Conservation (phyloP, 2,888 invertebrate species). For the Chalcis sispes region DNA sequence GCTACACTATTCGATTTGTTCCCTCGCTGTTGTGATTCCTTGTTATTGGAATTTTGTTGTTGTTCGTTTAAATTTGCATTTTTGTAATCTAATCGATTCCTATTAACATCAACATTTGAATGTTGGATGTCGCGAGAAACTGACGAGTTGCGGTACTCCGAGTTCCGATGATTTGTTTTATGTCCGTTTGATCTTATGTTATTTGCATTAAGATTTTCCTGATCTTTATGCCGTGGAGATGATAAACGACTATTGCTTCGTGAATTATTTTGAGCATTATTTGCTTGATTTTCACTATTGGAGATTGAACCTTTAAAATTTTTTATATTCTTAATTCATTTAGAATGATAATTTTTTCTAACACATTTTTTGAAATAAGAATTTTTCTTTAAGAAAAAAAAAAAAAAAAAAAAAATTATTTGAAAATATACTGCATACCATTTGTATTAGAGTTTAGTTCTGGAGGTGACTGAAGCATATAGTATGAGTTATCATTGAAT, state of each 20-base stretch:
- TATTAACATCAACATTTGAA: constrained; percentile 37
- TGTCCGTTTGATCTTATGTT: constrained; percentile 36
- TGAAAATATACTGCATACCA: constrained; percentile 15
- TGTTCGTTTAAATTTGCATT: constrained; percentile 40
- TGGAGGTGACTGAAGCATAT: constrained; percentile 37
- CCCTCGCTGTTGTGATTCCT: constrained; percentile 52
- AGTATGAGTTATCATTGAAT: constrained; percentile 49
- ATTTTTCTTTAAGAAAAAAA: not conserved
- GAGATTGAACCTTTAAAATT: constrained; percentile 6
- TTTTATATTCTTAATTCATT: not conserved
- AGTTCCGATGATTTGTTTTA: constrained; percentile 39
- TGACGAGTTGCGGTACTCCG: constrained; percentile 32
- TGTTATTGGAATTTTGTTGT: constrained; percentile 24
- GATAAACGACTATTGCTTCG: constrained; percentile 48
- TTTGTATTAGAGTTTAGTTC: constrained; percentile 30
- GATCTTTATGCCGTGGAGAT: constrained; percentile 39
- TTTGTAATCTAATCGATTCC: constrained; percentile 45
- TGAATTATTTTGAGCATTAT: constrained; percentile 41
- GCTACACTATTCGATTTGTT: constrained; percentile 60
- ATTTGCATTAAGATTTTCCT: constrained; percentile 38
- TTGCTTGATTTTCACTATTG: constrained; percentile 31
- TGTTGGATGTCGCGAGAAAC: constrained; percentile 38
- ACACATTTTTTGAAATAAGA: not conserved
- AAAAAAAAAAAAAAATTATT: not conserved
- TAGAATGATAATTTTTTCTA: not conserved